phyloP scores from a whole-genome alignment of 2,888 invertebrate genomes.

The Scaptomyza flava region DNA sequence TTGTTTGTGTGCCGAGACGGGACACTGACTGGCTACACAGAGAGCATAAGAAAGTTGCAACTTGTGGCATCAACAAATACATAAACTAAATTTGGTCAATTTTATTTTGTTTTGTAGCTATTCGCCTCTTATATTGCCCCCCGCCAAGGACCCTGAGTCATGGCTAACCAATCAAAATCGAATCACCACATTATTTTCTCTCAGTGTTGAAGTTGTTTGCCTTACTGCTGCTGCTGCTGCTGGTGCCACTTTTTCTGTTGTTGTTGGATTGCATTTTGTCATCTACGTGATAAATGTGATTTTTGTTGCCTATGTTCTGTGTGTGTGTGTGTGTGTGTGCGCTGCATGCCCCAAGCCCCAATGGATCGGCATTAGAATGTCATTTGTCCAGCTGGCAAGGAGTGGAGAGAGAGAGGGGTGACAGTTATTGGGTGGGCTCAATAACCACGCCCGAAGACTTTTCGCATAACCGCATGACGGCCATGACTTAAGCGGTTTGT shows the following conservation, averaged over 20 bases:
- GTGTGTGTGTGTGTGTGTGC: not conserved
- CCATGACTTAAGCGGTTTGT: constrained; percentile 60
- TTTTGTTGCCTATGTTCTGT: constrained; percentile 42
- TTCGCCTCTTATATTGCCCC: no score
- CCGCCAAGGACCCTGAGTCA: no score
- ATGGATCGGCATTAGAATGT: constrained; percentile 67
- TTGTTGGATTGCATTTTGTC: constrained; percentile 67
- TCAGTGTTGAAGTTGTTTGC: not conserved
- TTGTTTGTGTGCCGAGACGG: constrained; percentile 29
- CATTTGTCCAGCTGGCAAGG: constrained; percentile 50
- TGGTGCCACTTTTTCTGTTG: constrained; percentile 7
- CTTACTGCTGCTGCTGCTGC: constrained; percentile 8
- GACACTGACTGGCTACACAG: not conserved
- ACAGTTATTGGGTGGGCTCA: constrained; percentile 15
- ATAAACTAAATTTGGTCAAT: no score
- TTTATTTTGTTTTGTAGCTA: no score
- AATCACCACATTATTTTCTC: not conserved
- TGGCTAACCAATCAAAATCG: not conserved
- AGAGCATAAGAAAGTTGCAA: not conserved
- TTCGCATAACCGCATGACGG: constrained; percentile 37
- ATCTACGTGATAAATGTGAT: constrained; percentile 71
- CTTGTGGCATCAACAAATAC: no score
- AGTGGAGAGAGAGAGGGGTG: not conserved
- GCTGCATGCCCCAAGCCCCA: constrained; percentile 17
- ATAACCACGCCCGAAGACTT: constrained; percentile 35